Evolutionary conservation across 2,888 invertebrate species (phyloP), one percentile per base, ranked within the genome.

Genomic region (Pseudococcus viburni): DNA sequence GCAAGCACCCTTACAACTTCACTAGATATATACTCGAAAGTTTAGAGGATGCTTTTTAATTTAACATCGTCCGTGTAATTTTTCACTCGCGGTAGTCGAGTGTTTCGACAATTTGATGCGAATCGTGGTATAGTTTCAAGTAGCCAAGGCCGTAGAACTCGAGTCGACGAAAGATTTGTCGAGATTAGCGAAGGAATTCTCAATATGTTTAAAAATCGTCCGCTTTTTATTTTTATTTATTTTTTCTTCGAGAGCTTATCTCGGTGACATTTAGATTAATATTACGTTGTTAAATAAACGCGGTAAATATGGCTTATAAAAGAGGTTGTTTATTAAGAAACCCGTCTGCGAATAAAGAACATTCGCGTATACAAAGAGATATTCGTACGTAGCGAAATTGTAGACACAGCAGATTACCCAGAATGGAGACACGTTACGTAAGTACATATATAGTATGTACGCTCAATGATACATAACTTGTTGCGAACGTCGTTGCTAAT

Each of bases 401-500:
- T 77, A 77, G 77, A 77, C 77, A 73, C 0, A 39, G 17, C 15
- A 77, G 77, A 77, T 77, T 77, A 77, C 77, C 9, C 39, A 77
- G 17, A 77, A 77, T 77, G 17, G 39, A 77, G 77, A 77, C 64
- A 64, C 73, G 73, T 73, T 73, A 42, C 8, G 42, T 42, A n/a
- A n/a, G n/a, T 9, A 42, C 3, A 5, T 42, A 33, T 42, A 42
- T 42, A 42, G 26, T 42, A 42, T 7, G 17, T 73, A 73, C 26
- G 22, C 33, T 73, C 73, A 73, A 73, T 77, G 77, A 77, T 77
- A 77, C 33, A 77, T 77, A 77, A 77, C 77, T 39, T 77, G 77
- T 77, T 77, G 77, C 77, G 33, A 77, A n/a, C 77, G 77, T 39
- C 33, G 33, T 39, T 77, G 39, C 39, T 77, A 77, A 77, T 77